phyloP scores from a whole-genome alignment of 2,797 vertebrate species.

The Monodelphis domestica region DNA sequence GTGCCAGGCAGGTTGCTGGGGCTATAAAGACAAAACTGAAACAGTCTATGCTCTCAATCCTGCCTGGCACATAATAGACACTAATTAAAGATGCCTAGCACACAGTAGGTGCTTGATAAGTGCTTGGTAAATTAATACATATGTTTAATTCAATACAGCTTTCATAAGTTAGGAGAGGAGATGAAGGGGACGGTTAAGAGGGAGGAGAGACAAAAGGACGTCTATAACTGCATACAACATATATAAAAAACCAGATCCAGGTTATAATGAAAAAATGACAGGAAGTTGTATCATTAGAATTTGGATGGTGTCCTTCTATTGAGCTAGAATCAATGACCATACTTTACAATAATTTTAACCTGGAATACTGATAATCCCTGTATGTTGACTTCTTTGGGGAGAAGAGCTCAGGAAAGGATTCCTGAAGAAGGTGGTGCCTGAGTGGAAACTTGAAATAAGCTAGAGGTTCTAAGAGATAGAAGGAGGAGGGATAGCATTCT shows the following conservation, averaged over 20 bases:
- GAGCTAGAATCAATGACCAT: not conserved
- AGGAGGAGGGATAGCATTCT: not conserved
- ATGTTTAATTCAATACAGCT: no score
- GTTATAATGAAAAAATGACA: not conserved
- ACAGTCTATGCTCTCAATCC: not conserved
- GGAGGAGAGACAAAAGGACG: not conserved
- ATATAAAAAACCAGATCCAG: not conserved
- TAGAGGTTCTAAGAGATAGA: not conserved
- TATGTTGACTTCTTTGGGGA: not conserved
- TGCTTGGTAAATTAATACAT: no score
- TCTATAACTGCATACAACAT: not conserved
- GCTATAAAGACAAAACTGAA: not conserved
- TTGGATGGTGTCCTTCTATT: not conserved
- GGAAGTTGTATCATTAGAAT: not conserved
- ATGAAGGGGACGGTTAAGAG: not conserved
- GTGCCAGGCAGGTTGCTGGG: not conserved
- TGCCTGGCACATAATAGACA: no score
- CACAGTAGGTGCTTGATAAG: no score
- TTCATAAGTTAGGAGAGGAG: not conserved
- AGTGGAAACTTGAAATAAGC: not conserved
- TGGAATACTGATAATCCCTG: not conserved
- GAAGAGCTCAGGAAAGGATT: not conserved
- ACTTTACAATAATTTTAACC: not conserved
- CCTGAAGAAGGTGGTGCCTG: not conserved
- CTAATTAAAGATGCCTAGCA: no score